Base-by-base conservation (phyloP, 1,140 invertebrate species). In the Zaprionus nigranus region DNA sequence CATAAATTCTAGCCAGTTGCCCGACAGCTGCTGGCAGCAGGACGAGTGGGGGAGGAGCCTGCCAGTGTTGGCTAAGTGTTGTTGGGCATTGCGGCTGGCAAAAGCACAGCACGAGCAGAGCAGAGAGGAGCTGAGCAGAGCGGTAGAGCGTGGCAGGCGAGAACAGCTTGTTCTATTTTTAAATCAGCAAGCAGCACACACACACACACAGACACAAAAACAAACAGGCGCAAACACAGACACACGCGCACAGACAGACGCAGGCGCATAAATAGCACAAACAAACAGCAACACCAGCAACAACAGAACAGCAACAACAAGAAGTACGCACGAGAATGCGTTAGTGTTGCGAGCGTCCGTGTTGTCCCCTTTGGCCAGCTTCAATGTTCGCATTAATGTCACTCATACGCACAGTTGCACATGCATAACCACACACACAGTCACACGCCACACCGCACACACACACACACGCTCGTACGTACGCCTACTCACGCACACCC, bases 361-460 rank as follows among this genome's bases (percentile, higher is more conserved):
- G 20, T 43, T 57, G 51, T 65, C 60, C 68, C 74, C 36, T 58
- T 56, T 54, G 61, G 59, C 66, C 62, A 72, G 73, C 84, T 67
- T 69, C 73, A 76, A 79, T 84, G 81, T 85, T 79, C 85, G 72
- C 85, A 90, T 90, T 90, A 90, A 90, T 90, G 85, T 90, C 78
- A 81, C 84, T 88, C 85, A 88, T 90, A 88, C 84, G 81, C 84
- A 88, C 85, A 88, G 85, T 90, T 90, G 85, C 85, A 85, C 83
- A 88, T 80, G 77, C 84, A 75, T 54, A 85, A 56, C 63, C 82
- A 81, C 77, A 77, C 77, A 77, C 72, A 79, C 70, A 49, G 62
- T 63, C 53, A 82, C 78, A 75, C 63, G 26, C 20, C 38, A 34
- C 34, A 20, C 63, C 28, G n/a, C 46, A 17, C 24, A 57, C 60